Evolutionary conservation across 2,888 invertebrate genomes (phyloP).

Genomic region (Orthonychiurus folsomi): DNA sequence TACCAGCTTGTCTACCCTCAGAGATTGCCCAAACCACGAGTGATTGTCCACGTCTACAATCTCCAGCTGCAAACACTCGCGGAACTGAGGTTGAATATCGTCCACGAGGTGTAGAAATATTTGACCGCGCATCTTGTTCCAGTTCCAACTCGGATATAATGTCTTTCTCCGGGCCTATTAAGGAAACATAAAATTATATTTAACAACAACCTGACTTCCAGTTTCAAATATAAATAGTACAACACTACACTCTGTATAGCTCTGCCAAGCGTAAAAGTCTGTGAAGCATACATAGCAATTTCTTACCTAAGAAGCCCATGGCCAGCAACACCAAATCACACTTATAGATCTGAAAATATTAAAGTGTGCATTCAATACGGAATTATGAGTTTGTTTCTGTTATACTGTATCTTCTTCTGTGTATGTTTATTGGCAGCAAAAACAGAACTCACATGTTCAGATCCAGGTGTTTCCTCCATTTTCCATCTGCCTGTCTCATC

Average conservation of each 20-base stretch:
- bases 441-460: constrained; percentile 52
- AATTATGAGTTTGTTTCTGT: no score
- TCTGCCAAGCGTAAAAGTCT: no score
- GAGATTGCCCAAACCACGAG: constrained; percentile 97
- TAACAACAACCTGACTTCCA: no score
- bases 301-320: constrained; percentile 97
- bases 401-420: no score
- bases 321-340: constrained; percentile 90
- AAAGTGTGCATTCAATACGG: no score
- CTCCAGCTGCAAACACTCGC: constrained; percentile 92
- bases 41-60: constrained; percentile 97
- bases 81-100: constrained; percentile 70
- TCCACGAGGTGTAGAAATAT: constrained; percentile 69
- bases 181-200: no score
- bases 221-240: no score
- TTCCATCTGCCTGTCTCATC: constrained; percentile 83
- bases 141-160: constrained; percentile 70
- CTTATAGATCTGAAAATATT: constrained; percentile 53
- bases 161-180: constrained; percentile 88
- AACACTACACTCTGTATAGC: no score
- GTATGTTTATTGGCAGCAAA: neutral
- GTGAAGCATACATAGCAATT: no score
- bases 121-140: constrained; percentile 81
- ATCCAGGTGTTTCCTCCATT: constrained; percentile 75
- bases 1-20: constrained; percentile 97